Conservation (phyloP, 2,797 vertebrate genomes). For the Picus viridis region DNA sequence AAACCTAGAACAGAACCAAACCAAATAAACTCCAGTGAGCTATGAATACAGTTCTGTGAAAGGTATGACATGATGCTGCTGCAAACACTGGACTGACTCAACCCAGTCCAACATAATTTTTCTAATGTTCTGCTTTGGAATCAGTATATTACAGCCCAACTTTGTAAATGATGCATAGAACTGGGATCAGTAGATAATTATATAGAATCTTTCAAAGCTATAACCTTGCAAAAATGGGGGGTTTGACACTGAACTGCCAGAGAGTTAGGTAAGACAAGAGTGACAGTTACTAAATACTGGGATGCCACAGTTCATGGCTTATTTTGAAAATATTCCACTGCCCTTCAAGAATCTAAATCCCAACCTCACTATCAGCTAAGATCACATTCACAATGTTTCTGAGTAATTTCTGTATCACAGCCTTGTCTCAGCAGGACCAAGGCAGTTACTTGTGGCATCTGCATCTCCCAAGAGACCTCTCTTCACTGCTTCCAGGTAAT, state of each 20-base stretch:
- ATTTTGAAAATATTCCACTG: neutral
- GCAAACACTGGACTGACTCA: neutral
- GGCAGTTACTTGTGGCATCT: neutral
- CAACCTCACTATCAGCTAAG: neutral
- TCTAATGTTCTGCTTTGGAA: neutral
- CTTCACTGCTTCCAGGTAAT: neutral
- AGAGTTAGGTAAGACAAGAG: neutral
- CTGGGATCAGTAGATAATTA: neutral
- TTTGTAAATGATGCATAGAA: neutral
- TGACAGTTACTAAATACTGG: neutral
- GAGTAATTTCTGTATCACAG: neutral
- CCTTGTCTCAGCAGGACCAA: neutral
- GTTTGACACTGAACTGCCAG: neutral
- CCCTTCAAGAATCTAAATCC: neutral
- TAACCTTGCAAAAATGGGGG: neutral
- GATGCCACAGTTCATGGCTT: neutral
- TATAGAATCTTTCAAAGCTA: neutral
- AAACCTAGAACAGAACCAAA: constrained; percentile 77
- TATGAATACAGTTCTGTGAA: neutral
- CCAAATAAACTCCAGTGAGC: neutral
- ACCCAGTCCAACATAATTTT: neutral
- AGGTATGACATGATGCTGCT: neutral
- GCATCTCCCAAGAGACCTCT: neutral
- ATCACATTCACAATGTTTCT: neutral
- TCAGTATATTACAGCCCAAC: neutral